phyloP scores from a whole-genome alignment of 53 echinoderm and acorn worm species.

The Temnopleurus reevesii region DNA sequence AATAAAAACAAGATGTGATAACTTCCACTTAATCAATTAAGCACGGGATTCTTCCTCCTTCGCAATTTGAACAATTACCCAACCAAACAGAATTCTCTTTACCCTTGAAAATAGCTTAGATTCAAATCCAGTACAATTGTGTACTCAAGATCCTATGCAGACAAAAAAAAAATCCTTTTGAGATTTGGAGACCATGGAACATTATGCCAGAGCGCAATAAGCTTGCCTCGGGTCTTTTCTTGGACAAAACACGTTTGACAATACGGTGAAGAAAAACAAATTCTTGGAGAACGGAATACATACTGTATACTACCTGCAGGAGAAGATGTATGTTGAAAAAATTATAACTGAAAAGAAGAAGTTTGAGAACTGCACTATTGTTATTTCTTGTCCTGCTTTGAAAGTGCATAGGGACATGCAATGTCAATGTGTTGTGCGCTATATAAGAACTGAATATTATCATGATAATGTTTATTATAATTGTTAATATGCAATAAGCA shows the following conservation, averaged over 20 bases:
- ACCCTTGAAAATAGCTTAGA: neutral
- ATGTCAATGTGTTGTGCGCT: too few species aligned
- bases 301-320: too few species aligned
- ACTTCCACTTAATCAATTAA: neutral
- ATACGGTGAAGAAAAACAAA: slow-evolving; percentile 4
- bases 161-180: neutral
- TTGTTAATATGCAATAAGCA: too few species aligned
- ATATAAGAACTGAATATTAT: too few species aligned
- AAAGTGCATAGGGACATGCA: too few species aligned
- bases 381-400: too few species aligned
- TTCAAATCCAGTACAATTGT: neutral
- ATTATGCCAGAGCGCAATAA: slow-evolving; percentile 1
- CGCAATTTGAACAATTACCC: slow-evolving; percentile 2
- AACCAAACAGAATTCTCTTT: neutral
- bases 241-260: neutral
- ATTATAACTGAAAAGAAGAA: too few species aligned
- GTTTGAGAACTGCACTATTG: too few species aligned
- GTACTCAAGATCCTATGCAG: neutral
- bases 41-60: neutral
- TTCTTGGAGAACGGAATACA: neutral
- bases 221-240: neutral
- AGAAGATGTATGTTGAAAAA: too few species aligned
- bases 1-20: neutral
- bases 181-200: slow-evolving; percentile 6
- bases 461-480: too few species aligned